These are phyloP conservation scores for Tetropium fuscum DNA, from an alignment of 2,888 invertebrate genomes.

Conservation along the genomic window DNA sequence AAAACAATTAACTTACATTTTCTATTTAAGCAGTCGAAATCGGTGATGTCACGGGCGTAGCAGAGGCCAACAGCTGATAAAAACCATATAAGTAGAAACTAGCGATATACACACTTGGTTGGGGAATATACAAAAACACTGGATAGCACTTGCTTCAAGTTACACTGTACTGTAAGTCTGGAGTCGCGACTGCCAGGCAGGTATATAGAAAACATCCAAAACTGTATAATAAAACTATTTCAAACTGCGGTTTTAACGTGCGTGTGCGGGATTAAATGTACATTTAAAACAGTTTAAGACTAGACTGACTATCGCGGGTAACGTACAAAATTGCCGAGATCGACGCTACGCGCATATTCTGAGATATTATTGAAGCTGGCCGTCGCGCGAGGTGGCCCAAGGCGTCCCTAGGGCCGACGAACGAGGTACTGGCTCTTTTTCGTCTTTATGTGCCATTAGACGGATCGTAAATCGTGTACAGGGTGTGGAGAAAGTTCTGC, in stretches of 20 bases:
- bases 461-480: no score
- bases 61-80: slow-evolving; percentile 4
- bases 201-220: no score
- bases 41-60: slow-evolving; percentile 20
- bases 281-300: slow-evolving; percentile 31
- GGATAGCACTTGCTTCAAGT: slow-evolving; percentile 20
- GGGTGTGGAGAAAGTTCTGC: no score
- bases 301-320: slow-evolving; percentile 33
- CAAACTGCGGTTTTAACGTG: slow-evolving; percentile 21
- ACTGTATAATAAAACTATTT: slow-evolving; percentile 17
- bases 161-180: no score
- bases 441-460: no score
- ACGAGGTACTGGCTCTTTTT: no score
- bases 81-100: neutral
- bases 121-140: slow-evolving; percentile 9
- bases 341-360: slow-evolving; percentile 22
- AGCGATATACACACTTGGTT: no score
- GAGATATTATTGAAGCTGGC: slow-evolving; percentile 18
- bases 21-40: slow-evolving; percentile 23
- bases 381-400: slow-evolving; percentile 1
- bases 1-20: slow-evolving; percentile 23
- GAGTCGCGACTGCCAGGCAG: no score
- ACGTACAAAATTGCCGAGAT: slow-evolving; percentile 17
- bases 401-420: slow-evolving; percentile 5
- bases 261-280: slow-evolving; percentile 22